Base-by-base conservation (phyloP, 2,113 vertebrate species). In the Oncorhynchus nerka region DNA sequence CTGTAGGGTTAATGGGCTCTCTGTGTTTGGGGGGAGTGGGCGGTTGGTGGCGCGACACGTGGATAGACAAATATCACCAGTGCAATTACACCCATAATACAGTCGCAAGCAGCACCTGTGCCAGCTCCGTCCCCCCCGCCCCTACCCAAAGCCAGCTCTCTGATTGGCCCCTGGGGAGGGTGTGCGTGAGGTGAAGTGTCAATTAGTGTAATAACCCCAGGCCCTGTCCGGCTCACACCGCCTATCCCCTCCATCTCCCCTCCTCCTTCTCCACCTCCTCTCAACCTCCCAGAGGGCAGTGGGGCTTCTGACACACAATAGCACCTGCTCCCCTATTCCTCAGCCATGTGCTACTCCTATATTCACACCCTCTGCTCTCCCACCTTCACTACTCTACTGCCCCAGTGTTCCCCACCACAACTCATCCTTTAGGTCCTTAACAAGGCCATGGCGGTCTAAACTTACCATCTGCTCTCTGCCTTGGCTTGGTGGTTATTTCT, bases 201-300 rank as follows among this genome's bases (percentile, higher is more conserved):
- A 93, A 93, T 93, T 94, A 93, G 90, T 89, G 91, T 93, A 94
- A 94, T 93, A 92, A 94, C 92, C 91, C 81, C 84, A 48, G 87
- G 92, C 91, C 84, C 87, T 90, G 92, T 93, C 92, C 92, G 81
- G 88, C 90, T 90, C 90, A 86, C 91, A 91, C 89, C 89, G 86
- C 80, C 89, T 82, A 89, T 79, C 85, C 82, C 84, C 83, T 71
- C 57, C n/a, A 39, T n/a, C 3, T 26, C 45, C 32, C 49, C 49
- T 39, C 57, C 2, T 26, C 49, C 66, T 22, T 34, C 51, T 19
- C 51, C 51, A 1, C 15, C 51, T 6, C 55, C 55, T 4, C 5
- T 57, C 5, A 7, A 7, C 32, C 9, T 45, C 39, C 39, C 39
- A 11, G 39, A 45, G 39, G 39, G 39, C 9, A 45, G 9, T 45